Base-by-base conservation (phyloP, 2,888 invertebrate species). In the Erebia epiphron region DNA sequence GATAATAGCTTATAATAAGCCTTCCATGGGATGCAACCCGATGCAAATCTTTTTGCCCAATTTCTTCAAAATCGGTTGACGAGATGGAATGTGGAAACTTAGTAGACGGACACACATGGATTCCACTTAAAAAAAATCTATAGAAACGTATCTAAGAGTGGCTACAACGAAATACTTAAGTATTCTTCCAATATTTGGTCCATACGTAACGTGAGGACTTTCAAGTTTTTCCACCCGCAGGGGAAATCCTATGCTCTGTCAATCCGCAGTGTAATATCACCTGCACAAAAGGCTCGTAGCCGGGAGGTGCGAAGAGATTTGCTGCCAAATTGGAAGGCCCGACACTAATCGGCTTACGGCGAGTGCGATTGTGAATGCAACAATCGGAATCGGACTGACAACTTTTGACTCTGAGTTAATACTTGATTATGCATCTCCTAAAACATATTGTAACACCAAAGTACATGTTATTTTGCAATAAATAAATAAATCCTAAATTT, bases 261-360 rank as follows among this genome's bases (percentile, higher is more conserved):
- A 79, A 78, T 79, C 77, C 79, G 60, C 69, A 76, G 78, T 80
- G 83, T 87, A 87, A 87, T 88, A 86, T 83, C 78, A 77, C 79
- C 77, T 79, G 75, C 77, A 82, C 80, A 83, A 82, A 84, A 82
- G 77, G 77, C 77, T 76, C 77, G 77, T 82, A 70, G 75, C 71
- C 68, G 50, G 74, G 78, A 86, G 85, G 86, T 84, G 87, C 74
- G 82, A 85, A 82, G 83, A 84, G 88, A 88, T 88, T 88, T 86
- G 83, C 82, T 80, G 80, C 81, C 84, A 87, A 89, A 88, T 88
- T 89, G 88, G 86, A 83, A 83, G 85, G 83, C 81, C 75, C 70
- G 72, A 72, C 75, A 66, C 82, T 88, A 89, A 89, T 85, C 89
- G 83, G 88, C 88, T 90, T 89, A 89, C 76, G 79, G 76, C 79